These are phyloP conservation scores for Xanthia togata DNA, from an alignment of 2,888 invertebrate species.

Conservation along the genomic window DNA sequence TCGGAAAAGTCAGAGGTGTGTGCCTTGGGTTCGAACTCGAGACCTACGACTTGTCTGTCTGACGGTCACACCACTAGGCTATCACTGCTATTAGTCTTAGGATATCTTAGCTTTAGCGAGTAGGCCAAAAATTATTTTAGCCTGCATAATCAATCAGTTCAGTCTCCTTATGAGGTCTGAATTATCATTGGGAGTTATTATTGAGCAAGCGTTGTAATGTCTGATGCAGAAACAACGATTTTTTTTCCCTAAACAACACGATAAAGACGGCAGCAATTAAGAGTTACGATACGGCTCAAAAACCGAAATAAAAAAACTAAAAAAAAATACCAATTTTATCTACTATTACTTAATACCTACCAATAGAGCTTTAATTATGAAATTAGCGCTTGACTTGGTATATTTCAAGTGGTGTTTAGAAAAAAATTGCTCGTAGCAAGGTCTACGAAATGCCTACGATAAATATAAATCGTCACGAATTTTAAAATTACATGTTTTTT, in stretches of 20 bases:
- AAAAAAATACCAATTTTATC: background rate
- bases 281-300: constrained; percentile 13
- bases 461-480: background rate
- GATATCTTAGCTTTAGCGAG: background rate
- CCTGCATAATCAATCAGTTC: background rate
- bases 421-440: background rate
- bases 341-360: background rate
- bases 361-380: background rate
- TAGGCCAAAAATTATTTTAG: background rate
- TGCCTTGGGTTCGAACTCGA: too few relatives aligned
- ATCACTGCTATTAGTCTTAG: too few relatives aligned
- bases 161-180: background rate
- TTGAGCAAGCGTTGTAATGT: background rate
- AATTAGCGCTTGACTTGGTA: background rate
- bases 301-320: too few relatives aligned
- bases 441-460: constrained; percentile 24
- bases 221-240: background rate
- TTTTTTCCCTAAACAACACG: background rate
- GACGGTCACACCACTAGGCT: too few relatives aligned
- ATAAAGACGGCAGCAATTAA: background rate
- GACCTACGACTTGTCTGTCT: too few relatives aligned
- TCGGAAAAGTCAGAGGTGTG: too few relatives aligned
- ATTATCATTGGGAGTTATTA: background rate
- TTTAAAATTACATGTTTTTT: background rate
- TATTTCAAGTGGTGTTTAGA: background rate